phyloP scores from a whole-genome alignment of 2,888 invertebrate genomes.

The Tenthredo mesomela region DNA sequence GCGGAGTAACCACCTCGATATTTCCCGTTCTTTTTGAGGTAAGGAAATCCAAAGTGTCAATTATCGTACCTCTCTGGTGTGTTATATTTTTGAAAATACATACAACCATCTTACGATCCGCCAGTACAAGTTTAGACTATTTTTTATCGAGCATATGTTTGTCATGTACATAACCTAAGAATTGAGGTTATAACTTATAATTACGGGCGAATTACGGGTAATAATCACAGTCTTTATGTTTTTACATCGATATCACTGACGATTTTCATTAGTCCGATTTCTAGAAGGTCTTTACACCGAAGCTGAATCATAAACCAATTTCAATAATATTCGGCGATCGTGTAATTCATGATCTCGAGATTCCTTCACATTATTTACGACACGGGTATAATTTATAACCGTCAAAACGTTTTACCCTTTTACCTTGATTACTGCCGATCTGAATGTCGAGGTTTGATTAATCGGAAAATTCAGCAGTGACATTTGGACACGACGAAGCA shows the following conservation, averaged over 20 bases:
- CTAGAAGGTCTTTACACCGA: background rate
- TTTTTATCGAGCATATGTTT: constrained; percentile 59
- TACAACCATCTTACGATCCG: background rate
- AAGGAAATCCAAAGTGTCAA: background rate
- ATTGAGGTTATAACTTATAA: constrained; percentile 62
- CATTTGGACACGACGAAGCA: background rate
- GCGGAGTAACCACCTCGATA: constrained; percentile 62
- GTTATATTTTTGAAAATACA: background rate
- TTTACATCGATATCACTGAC: background rate
- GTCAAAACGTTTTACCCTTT: background rate
- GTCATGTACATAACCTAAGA: constrained; percentile 55
- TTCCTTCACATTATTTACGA: background rate
- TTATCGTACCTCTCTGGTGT: background rate
- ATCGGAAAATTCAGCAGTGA: background rate
- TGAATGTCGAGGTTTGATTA: background rate
- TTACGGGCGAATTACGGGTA: background rate
- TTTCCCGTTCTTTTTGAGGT: constrained; percentile 58
- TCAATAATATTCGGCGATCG: background rate
- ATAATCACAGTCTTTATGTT: background rate
- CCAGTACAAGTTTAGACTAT: background rate
- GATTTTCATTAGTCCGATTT: background rate
- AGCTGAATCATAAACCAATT: background rate
- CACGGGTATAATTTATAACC: background rate
- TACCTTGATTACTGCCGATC: background rate
- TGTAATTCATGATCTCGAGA: background rate